Evolutionary conservation across 2,888 invertebrate species (phyloP).

Genomic region (Elysia crispata): DNA sequence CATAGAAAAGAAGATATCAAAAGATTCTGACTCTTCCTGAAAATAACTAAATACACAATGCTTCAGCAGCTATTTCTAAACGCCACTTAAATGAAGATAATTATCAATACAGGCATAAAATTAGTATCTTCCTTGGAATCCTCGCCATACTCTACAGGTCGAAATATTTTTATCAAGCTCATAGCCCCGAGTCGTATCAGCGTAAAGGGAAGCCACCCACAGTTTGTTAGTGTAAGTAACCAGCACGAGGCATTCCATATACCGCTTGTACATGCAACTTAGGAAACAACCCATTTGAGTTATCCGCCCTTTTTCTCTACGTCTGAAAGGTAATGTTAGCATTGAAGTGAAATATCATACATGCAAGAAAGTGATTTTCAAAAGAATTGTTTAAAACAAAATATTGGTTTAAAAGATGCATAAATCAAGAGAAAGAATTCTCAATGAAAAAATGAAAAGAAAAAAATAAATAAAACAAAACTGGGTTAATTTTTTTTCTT

Average conservation of each 20-base stretch:
- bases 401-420: neutral
- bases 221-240: slow-evolving; percentile 14
- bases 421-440: neutral
- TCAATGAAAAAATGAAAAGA: neutral
- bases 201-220: no score
- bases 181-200: no score
- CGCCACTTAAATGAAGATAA: no score
- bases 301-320: slow-evolving; percentile 7
- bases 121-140: no score
- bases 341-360: neutral
- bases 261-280: slow-evolving; percentile 47
- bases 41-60: no score
- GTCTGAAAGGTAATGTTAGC: slow-evolving; percentile 33
- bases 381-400: neutral
- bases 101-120: no score
- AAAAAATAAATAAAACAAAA: neutral
- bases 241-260: slow-evolving; percentile 30
- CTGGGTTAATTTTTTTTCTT: no score
- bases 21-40: no score
- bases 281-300: slow-evolving; percentile 46
- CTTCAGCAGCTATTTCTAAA: no score
- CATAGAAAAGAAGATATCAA: no score
- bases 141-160: no score
- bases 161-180: no score
- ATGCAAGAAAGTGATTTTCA: neutral